Percentiles rank a stretch among this genome's conserved stretches.
Evolutionary conservation across 2,113 vertebrate species (phyloP).

Genomic region (Hyperoodon ampullatus): DNA sequence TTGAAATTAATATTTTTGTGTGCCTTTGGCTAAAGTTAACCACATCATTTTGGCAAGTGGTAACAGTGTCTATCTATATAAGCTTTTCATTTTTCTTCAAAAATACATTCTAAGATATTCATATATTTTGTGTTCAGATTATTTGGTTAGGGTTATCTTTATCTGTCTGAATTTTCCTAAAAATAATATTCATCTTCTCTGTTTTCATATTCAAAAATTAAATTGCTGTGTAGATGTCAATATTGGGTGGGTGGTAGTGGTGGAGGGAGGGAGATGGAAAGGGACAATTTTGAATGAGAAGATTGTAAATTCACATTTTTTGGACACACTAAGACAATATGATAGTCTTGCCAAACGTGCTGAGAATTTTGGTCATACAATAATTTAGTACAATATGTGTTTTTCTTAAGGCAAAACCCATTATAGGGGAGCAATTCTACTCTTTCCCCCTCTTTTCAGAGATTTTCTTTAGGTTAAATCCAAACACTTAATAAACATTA

Average conservation of each 20-base stretch:
- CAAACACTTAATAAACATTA: background rate
- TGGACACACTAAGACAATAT: background rate
- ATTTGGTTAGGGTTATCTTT: background rate
- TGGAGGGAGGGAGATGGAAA: background rate
- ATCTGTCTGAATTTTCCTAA: slow-evolving; percentile 13
- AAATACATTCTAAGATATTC: background rate
- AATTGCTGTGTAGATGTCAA: background rate
- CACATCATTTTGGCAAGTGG: background rate
- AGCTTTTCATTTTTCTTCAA: slow-evolving; percentile 27
- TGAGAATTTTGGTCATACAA: background rate
- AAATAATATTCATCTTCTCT: background rate
- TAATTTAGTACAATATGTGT: background rate
- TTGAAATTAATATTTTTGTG: background rate
- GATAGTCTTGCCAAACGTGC: background rate
- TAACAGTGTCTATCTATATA: background rate
- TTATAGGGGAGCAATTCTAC: background rate
- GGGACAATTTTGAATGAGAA: background rate
- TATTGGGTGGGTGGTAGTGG: background rate
- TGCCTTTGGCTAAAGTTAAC: background rate
- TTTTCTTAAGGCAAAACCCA: background rate
- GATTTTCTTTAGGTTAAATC: background rate
- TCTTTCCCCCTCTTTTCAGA: background rate
- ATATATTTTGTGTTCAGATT: background rate
- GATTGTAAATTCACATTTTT: background rate
- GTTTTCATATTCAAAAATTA: slow-evolving; percentile 36